phyloP scores from a whole-genome alignment of 1,140 invertebrate species.

The Polypedilum vanderplanki region DNA sequence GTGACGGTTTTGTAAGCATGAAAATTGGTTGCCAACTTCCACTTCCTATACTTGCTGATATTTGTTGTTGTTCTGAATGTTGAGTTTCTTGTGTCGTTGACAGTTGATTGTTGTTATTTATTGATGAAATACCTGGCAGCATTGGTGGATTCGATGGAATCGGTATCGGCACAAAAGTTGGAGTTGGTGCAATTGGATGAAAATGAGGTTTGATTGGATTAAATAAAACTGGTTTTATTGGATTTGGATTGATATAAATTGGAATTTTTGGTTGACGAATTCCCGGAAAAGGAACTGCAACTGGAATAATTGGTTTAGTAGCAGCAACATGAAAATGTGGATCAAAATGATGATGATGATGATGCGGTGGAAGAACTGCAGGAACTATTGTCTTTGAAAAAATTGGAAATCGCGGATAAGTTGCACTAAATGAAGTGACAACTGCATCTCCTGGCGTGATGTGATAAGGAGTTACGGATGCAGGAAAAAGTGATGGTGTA shows the following conservation, averaged over 20 bases:
- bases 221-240: background rate
- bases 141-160: background rate
- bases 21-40: constrained; percentile 20
- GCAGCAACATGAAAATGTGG: background rate
- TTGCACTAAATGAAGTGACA: background rate
- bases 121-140: background rate
- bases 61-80: background rate
- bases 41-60: background rate
- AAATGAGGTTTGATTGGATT: background rate
- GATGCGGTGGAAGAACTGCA: background rate
- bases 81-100: constrained; percentile 21
- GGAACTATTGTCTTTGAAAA: background rate
- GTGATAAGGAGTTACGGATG: background rate
- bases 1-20: background rate
- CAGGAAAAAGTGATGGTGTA: background rate
- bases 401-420: background rate
- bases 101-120: background rate
- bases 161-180: background rate
- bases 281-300: constrained; percentile 3
- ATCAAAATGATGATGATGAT: background rate
- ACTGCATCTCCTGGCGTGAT: background rate
- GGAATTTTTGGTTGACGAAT: background rate
- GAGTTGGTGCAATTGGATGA: background rate
- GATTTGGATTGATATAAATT: background rate
- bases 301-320: constrained; percentile 21